Base-by-base conservation (phyloP, 1,140 invertebrate genomes). In the Uloborus diversus region DNA sequence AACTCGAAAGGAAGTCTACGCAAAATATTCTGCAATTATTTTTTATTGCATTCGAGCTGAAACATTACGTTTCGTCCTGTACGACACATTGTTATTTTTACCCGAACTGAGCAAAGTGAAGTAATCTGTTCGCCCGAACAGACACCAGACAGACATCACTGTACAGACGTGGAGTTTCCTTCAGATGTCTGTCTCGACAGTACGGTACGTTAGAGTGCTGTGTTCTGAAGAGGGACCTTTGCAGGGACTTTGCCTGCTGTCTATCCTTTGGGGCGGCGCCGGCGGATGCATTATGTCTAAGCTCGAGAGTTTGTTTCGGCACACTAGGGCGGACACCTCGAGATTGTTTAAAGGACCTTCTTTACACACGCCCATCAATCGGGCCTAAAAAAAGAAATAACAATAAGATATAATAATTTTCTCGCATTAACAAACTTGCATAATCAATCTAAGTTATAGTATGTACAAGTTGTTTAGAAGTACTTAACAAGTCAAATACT, bases 341-440 rank as follows among this genome's bases (percentile, higher is more conserved):
- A 82, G 62, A 57, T 84, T 83, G 53, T 81, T 84, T 4, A 83
- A 32, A 32, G 82, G 81, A 25, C 83, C 82, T 37, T 83, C 82
- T 59, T 71, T 59, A 14, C 51, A 59, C 2, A 66, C n/a, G 17
- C 28, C 76, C 53, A 37, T 35, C 32, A n/a, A 35, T 5, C 30
- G 4, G 11, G 1, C 57, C 57, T 61, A 28, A 4, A 61, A 32
- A 28, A 61, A 61, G 57, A 56, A 3, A 7, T 56, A 56, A 9
- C 53, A n/a, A 14, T 56, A 56, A 42, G 9, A 42, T 42, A 17
- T 13, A 42, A 42, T 56, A 47, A 47, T 9, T 47, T 47, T 47
- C 9, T 47, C n/a, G 42, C n/a, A 11, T 9, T 47, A n/a, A 9
- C 9, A n/a, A 47, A 47, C 9, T 11, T 47, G 42, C n/a, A n/a